phyloP scores from a whole-genome alignment of 1,140 invertebrate species.

The Drosophila setifemur region DNA sequence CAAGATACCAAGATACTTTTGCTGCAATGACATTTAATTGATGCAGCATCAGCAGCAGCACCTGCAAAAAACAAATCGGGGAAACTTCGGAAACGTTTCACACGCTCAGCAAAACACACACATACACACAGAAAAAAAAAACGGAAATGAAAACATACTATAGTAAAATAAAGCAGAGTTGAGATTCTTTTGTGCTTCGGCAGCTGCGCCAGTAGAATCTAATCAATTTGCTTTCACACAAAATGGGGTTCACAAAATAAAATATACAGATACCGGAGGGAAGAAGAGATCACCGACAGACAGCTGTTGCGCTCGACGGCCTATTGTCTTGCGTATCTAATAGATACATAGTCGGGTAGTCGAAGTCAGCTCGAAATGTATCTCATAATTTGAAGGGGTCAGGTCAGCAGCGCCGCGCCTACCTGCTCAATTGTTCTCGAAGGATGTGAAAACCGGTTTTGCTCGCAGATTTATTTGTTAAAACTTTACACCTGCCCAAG shows the following conservation, averaged over 20 bases:
- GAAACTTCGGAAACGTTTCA: neutral
- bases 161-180: constrained; percentile 1
- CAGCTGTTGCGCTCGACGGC: constrained; percentile 25
- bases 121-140: constrained; percentile 5
- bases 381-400: constrained; percentile 28
- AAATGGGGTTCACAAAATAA: neutral
- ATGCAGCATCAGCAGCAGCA: constrained; percentile 3
- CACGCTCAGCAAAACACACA: neutral
- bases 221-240: constrained; percentile 29
- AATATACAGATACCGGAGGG: neutral
- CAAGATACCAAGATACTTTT: constrained; percentile 1
- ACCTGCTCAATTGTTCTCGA: constrained; percentile 23
- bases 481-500: constrained; percentile 15
- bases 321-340: constrained; percentile 23
- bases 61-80: constrained; percentile 7
- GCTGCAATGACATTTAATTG: constrained; percentile 36
- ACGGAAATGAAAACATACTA: neutral
- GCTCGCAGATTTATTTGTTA: constrained; percentile 23
- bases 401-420: neutral
- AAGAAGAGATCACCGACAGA: neutral
- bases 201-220: constrained; percentile 24
- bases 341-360: constrained; percentile 5
- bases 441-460: constrained; percentile 21
- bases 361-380: constrained; percentile 10
- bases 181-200: constrained; percentile 15